Evolutionary conservation across 1,140 invertebrate species (phyloP), one percentile per base, ranked within the genome.

Genomic region (Stegodyphus mimosarum): DNA sequence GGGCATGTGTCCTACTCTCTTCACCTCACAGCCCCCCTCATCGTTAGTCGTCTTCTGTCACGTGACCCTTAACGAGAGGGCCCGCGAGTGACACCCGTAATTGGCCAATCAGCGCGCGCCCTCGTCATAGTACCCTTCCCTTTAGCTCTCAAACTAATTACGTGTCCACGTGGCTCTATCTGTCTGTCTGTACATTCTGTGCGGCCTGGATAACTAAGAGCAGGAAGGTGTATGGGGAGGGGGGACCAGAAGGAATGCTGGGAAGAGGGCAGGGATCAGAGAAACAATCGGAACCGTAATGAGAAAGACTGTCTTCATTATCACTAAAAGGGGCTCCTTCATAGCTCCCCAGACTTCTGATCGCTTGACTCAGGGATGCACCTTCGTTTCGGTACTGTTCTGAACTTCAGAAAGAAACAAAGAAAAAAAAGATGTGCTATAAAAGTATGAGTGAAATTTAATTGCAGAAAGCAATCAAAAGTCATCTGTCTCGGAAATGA

Each of bases 81-180:
- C 81, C 81, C 81, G 81, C 81, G 72, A 83, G 81, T 83, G 81
- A 83, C 81, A 83, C 81, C 81, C 81, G 63, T 83, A 83, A 83
- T 83, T 83, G 81, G 81, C 81, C 81, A 83, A 83, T 83, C 81
- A 83, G 72, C 81, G 81, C 63, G 60, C 71, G 51, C 17, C 11
- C 72, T 83, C 72, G 72, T 75, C 81, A 81, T 81, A 81, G 79
- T 81, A 81, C 52, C 52, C 51, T 50, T 63, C 18, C 63, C 71
- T 48, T 71, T 17, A 33, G 11, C 60, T 49, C 63, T 66, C 72
- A 74, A 83, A 83, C 72, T 83, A 83, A 83, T 83, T 83, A 83
- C 81, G 81, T 49, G 72, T 64, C 71, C 60, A 18, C 71, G 71
- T 73, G 71, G 52, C 48, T n/a, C n/a, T 60, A 52, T 69, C 64